Evolutionary conservation across 2,797 vertebrate species (phyloP), one percentile per base, ranked within the genome.

Genomic region (Kryptolebias ocellatus): DNA sequence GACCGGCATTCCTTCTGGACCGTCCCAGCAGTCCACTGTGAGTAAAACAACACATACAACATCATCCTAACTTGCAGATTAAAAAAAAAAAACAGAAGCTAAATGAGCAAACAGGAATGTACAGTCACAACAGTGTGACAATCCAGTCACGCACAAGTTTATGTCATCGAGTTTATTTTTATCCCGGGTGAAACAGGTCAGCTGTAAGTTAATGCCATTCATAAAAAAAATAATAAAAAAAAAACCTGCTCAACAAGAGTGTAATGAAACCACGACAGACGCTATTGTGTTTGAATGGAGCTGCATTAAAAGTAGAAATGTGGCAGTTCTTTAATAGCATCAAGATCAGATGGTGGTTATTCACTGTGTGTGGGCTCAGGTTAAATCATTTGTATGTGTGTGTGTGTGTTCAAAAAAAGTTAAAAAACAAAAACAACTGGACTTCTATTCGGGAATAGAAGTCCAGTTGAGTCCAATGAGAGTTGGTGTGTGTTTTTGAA

Each of bases 21-120:
- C 98, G 0, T 99, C 98, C 98, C 98, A 99, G 92, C 98, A 99
- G 90, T 99, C 98, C 96, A 99, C 98, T 99, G 87, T 17, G 77
- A 73, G 74, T 29, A 49, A 8, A 78, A 72, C 74, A 29, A 49
- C 4, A 69, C 6, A 67, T 4, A 51, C n/a, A 17, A 50, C 1
- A 20, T 58, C 0, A 59, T 50, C 53, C 58, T 1, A 31, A 18
- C 1, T 18, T 5, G 4, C 47, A 16, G 12, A 9, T 17, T 20
- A 5, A 8, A 51, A 29, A n/a, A 2, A 53, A 27, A 0, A 20
- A 31, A 34, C 34, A 34, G 9, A 24, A 34, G 9, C 34, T 34
- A 6, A 1, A 9, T 24, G 24, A 16, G 11, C 3, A 39, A 6
- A 27, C 2, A 16, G 3, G 8, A 42, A 27, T 44, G 15, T n/a